These are phyloP conservation scores for Sialia sialis DNA, from an alignment of 2,113 vertebrate genomes.

Conservation along the genomic window DNA sequence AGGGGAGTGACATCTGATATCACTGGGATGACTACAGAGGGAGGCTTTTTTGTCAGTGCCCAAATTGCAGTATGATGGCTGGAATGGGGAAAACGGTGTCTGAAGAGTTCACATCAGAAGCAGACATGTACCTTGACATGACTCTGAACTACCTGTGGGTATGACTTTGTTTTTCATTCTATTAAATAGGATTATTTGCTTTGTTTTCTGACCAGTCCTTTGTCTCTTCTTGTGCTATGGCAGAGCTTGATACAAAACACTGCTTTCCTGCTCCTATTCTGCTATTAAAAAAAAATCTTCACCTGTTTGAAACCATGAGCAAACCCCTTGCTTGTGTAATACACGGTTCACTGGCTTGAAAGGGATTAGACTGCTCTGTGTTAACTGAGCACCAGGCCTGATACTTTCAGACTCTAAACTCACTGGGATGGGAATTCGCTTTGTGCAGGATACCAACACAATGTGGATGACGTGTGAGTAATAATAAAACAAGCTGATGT, in stretches of 20 bases:
- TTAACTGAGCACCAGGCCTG: background rate
- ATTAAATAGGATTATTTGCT: background rate
- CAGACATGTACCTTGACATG: slow-evolving; percentile 31
- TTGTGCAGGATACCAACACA: background rate
- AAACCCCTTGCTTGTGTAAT: background rate
- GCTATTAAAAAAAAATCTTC: background rate
- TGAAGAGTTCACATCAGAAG: slow-evolving; percentile 2
- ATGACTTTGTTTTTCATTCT: slow-evolving; percentile 20
- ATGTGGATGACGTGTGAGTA: fast-evolving
- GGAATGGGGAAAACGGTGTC: background rate
- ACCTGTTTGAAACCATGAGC: background rate
- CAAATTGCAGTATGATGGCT: background rate
- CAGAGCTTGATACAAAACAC: background rate
- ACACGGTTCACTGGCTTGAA: background rate
- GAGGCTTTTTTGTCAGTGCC: background rate
- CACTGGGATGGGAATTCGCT: background rate
- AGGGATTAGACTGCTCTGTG: background rate
- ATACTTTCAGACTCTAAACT: background rate
- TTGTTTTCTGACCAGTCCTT: background rate
- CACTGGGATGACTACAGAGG: background rate
- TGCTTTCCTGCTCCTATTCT: background rate
- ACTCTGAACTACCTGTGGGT: slow-evolving; percentile 32
- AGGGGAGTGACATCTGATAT: slow-evolving; percentile 4
- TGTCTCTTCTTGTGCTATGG: background rate
- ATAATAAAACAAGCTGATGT: background rate